Conservation (phyloP, 2,888 invertebrate species). For the Willowsia nigromaculata region DNA sequence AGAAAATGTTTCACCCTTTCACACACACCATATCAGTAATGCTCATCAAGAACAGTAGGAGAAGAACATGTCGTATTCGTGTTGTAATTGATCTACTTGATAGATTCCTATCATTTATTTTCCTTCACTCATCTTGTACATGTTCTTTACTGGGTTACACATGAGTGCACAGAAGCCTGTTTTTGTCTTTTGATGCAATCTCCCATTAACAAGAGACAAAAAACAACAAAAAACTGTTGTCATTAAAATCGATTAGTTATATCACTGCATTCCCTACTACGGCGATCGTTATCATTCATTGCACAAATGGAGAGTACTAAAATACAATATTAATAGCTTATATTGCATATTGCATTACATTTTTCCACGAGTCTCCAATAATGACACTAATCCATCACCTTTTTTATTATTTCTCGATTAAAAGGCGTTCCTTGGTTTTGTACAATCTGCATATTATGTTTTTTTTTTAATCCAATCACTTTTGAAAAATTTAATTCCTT, state of each 20-base stretch:
- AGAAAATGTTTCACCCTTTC: background rate
- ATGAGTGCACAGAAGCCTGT: background rate
- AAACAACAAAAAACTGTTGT: background rate
- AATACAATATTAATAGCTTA: background rate
- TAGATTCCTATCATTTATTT: conserved; percentile 24
- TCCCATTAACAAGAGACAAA: background rate
- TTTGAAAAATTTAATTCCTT: conserved; percentile 45
- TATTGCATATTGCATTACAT: background rate
- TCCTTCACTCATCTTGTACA: background rate
- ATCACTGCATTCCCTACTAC: background rate
- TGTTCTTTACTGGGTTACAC: background rate
- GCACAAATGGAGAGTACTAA: background rate
- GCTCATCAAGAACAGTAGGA: background rate
- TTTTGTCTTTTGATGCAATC: no score
- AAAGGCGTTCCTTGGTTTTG: background rate
- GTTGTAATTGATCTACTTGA: conserved; percentile 59
- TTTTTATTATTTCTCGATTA: background rate
- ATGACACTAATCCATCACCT: conserved; percentile 59
- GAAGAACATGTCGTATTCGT: background rate
- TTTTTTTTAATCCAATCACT: conserved; percentile 36
- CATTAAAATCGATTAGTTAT: conserved; percentile 20
- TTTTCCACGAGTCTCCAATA: background rate
- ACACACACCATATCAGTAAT: background rate
- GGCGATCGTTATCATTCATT: background rate
- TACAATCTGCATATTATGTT: background rate